Base-by-base conservation (phyloP, 2,888 invertebrate genomes). In the Acronicta psi region DNA sequence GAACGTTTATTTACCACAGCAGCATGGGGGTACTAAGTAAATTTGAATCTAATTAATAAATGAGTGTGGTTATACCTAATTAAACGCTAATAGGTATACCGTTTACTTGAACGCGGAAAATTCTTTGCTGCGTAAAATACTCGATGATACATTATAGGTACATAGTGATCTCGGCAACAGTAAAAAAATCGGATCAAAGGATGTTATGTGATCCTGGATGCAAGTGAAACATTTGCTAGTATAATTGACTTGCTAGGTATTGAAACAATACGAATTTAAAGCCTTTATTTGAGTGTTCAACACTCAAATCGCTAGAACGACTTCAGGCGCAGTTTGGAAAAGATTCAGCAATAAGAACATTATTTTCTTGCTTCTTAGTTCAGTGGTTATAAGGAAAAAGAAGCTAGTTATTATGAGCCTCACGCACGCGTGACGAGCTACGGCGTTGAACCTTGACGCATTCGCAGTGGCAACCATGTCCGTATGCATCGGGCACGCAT, bases 311-410 rank as follows among this genome's bases (percentile, higher is more conserved):
- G 18, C 17, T 16, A 1, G 7, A 16, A 42, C 49, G 47, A 16
- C 10, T 42, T 57, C 40, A 25, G 14, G 7, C 11, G 14, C 13
- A 47, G 44, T 52, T 49, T 45, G 58, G 37, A 60, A 69, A 59
- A 57, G 49, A 60, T 75, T 69, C 61, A 40, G 52, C 23, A 66
- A 70, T 60, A 73, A 57, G 55, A 69, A 41, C 47, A 64, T 59
- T 64, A 59, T 67, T 62, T 65, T 68, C 62, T 63, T 47, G 51
- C 31, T 60, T 77, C 75, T 75, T 77, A 75, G 38, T 34, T 41
- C 34, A 41, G 47, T 52, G 52, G 52, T 63, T 69, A 63, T 55
- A 59, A 73, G 76, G 76, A 76, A 76, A 75, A 75, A 51, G 7
- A 42, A 23, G 40, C 54, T 61, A 46, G 46, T 78, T 73, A 58